A percentile compares a stretch with the other conserved stretches of the same genome.
phyloP scores from a whole-genome alignment of 2,113 vertebrate genomes.

The Pterocles orientalis region DNA sequence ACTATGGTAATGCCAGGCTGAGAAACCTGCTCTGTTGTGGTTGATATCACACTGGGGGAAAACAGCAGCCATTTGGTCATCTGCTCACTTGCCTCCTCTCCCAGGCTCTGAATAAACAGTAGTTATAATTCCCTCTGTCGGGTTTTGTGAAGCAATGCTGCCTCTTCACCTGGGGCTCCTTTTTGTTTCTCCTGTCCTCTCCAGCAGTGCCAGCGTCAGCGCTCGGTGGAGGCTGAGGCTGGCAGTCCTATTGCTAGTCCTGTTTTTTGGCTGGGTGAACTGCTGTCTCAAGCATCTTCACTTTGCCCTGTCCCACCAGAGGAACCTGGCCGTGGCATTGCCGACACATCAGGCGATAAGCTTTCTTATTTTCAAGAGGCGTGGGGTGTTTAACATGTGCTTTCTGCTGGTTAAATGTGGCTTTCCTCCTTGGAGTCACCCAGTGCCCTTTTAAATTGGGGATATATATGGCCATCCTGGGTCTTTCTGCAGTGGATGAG shows the following conservation, averaged over 20 bases:
- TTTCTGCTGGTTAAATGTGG: neutral
- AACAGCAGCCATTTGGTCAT: neutral
- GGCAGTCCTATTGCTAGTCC: neutral
- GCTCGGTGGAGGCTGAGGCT: neutral
- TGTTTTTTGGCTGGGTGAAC: neutral
- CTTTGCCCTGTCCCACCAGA: neutral
- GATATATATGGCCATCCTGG: neutral
- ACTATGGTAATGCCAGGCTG: neutral
- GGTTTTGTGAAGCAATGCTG: neutral
- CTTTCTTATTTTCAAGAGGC: neutral
- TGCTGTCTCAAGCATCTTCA: neutral
- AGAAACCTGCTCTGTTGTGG: neutral
- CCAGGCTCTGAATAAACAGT: neutral
- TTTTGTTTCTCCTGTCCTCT: fast-evolving
- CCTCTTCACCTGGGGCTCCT: neutral
- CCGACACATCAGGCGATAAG: fast-evolving
- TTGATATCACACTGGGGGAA: neutral
- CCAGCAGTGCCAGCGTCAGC: fast-evolving
- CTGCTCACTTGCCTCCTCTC: neutral
- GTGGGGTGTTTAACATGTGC: fast-evolving
- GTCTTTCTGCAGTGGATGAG: neutral
- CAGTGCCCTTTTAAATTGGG: neutral
- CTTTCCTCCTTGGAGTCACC: neutral
- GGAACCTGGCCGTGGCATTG: fast-evolving
- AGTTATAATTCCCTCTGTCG: neutral